phyloP scores from a whole-genome alignment of 2,797 vertebrate species.

The Cheirogaleus major region DNA sequence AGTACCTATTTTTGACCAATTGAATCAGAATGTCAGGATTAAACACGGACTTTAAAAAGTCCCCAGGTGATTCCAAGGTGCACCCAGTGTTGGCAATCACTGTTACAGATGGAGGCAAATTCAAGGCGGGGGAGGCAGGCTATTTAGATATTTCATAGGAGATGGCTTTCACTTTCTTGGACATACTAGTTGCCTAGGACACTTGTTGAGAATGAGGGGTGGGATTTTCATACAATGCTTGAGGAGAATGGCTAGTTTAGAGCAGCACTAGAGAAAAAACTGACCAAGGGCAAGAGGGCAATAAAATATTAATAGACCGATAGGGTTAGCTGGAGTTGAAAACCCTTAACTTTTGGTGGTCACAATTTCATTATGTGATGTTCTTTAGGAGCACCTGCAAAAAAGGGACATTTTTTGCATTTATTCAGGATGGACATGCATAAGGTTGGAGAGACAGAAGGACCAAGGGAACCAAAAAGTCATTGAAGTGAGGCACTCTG shows the following conservation, averaged over 20 bases:
- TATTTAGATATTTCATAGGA: neutral
- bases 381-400: neutral
- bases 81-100: neutral
- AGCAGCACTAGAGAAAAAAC: neutral
- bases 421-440: neutral
- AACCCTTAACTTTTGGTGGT: neutral
- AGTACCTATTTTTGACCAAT: neutral
- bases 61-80: neutral
- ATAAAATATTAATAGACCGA: neutral
- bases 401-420: neutral
- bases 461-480: neutral
- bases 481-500: neutral
- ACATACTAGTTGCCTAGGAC: neutral
- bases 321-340: neutral
- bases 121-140: neutral
- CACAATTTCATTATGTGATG: neutral
- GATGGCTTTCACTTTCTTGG: neutral
- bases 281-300: neutral
- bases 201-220: neutral
- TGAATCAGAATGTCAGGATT: neutral
- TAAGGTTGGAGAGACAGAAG: neutral
- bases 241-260: neutral
- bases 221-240: neutral
- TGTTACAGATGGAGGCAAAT: neutral
- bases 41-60: neutral